Conservation (phyloP, 1,140 invertebrate genomes). For the Calycopis cecrops region DNA sequence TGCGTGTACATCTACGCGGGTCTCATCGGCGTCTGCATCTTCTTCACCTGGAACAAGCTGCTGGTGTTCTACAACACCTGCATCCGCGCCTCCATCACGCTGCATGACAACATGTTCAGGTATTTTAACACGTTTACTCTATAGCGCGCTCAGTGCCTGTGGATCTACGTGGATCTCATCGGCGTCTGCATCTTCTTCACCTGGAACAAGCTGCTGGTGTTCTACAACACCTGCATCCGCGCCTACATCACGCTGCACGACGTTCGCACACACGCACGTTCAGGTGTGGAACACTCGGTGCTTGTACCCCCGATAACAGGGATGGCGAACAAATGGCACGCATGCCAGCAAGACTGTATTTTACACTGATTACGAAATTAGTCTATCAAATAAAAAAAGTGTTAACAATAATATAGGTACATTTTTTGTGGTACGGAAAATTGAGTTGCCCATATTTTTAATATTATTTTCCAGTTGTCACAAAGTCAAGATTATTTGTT, state of each 20-base stretch:
- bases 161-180: conserved; percentile 76
- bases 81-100: conserved; percentile 81
- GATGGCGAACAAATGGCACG: too few species aligned
- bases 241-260: conserved; percentile 82
- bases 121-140: conserved; percentile 20
- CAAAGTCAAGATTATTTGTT: too few species aligned
- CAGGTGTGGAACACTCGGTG: too few species aligned
- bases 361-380: too few species aligned
- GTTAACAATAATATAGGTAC: too few species aligned
- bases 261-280: background rate
- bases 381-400: too few species aligned
- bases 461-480: too few species aligned
- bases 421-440: too few species aligned
- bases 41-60: conserved; percentile 67
- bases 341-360: too few species aligned
- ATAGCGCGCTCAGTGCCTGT: conserved; percentile 74
- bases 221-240: too few species aligned
- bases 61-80: conserved; percentile 83
- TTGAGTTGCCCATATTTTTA: too few species aligned
- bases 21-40: conserved; percentile 68
- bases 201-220: conserved; percentile 71
- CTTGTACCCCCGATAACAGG: too few species aligned
- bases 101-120: conserved; percentile 88
- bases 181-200: conserved; percentile 63
- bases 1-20: conserved; percentile 78